Percentiles rank a stretch among this genome's conserved stretches.
phyloP scores from a whole-genome alignment of 2,888 invertebrate genomes.

The Volucella bombylans region DNA sequence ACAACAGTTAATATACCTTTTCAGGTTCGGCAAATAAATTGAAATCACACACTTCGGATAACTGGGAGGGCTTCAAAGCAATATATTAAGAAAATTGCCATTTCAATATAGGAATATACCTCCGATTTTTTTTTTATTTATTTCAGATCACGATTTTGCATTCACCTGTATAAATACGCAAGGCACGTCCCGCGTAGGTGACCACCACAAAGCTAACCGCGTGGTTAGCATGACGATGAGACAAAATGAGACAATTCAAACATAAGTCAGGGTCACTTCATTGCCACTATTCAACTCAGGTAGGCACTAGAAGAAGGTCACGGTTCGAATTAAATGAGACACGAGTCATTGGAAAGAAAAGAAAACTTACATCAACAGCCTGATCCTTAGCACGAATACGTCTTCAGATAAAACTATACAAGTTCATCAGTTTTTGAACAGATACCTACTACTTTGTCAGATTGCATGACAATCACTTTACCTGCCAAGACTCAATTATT shows the following conservation, averaged over 20 bases:
- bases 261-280: constrained; percentile 37
- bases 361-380: no score
- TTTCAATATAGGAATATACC: not conserved
- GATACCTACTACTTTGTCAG: no score
- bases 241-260: constrained; percentile 12
- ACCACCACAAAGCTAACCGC: constrained; percentile 10
- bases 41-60: no score
- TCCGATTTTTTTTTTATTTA: not conserved
- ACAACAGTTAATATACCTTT: no score
- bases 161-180: not conserved
- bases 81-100: no score
- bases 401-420: no score
- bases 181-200: constrained; percentile 1
- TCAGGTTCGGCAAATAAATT: no score
- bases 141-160: constrained; percentile 1
- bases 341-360: not conserved
- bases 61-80: no score
- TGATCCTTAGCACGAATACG: no score
- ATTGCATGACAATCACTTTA: no score
- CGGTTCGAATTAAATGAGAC: not conserved
- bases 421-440: no score
- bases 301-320: constrained; percentile 30
- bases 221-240: not conserved
- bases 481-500: no score
- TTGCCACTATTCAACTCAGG: constrained; percentile 27